Evolutionary conservation across 2,797 vertebrate species (phyloP).

Genomic region (Pipistrellus pygmaeus): DNA sequence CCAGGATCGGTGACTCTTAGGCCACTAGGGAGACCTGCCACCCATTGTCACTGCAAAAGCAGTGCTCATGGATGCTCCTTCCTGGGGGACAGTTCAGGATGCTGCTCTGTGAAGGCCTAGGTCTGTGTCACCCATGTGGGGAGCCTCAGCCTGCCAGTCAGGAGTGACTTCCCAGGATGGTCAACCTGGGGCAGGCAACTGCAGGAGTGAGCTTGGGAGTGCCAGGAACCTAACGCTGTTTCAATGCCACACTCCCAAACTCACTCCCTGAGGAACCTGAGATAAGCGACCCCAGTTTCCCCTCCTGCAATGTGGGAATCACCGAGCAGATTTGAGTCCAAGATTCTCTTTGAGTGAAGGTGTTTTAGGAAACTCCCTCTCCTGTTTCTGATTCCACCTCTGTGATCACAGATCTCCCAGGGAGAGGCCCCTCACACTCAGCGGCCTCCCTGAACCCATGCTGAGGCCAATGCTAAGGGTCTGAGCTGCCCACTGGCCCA

Average conservation of each 20-base stretch:
- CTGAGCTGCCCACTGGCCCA: background rate
- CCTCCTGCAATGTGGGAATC: background rate
- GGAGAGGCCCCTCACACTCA: background rate
- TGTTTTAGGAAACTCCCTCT: background rate
- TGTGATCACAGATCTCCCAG: background rate
- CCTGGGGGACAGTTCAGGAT: background rate
- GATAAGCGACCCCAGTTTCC: background rate
- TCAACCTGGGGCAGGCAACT: background rate
- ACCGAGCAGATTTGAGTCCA: background rate
- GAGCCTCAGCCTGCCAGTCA: rapidly evolving
- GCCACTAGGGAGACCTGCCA: background rate
- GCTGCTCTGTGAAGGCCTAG: background rate
- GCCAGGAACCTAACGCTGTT: background rate
- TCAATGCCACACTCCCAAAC: background rate
- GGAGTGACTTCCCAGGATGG: rapidly evolving
- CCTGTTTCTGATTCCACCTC: background rate
- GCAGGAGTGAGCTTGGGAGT: background rate
- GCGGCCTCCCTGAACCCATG: background rate
- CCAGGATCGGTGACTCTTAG: background rate
- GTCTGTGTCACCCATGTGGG: background rate
- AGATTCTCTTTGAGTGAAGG: background rate
- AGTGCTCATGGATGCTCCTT: background rate
- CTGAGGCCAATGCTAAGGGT: rapidly evolving
- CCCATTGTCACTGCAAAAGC: background rate
- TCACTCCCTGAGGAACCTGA: background rate